Percentiles rank a stretch among this genome's conserved stretches.
phyloP scores from a whole-genome alignment of 2,888 invertebrate species.

The Salticus scenicus region DNA sequence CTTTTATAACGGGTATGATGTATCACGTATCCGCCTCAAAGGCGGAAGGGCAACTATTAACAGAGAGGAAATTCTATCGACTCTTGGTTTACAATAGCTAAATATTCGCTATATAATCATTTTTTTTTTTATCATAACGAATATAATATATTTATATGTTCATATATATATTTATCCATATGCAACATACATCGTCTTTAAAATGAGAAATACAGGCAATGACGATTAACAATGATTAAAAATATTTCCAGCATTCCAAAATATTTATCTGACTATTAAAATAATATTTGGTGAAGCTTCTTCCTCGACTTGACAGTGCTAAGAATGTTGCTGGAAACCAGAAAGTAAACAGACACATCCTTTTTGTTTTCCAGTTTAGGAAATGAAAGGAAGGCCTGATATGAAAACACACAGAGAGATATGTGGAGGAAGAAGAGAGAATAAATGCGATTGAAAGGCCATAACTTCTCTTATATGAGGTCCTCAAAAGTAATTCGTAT shows the following conservation, averaged over 20 bases:
- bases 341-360: slow-evolving; percentile 24
- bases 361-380: not conserved
- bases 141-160: slow-evolving; percentile 36
- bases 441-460: slow-evolving; percentile 57
- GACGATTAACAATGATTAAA: slow-evolving; percentile 61
- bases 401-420: slow-evolving; percentile 46
- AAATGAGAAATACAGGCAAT: slow-evolving; percentile 59
- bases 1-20: not conserved
- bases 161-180: slow-evolving; percentile 55
- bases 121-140: slow-evolving; percentile 36
- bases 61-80: not conserved
- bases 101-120: slow-evolving; percentile 31
- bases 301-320: slow-evolving; percentile 47
- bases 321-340: slow-evolving; percentile 60
- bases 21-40: slow-evolving; percentile 27
- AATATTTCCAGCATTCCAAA: slow-evolving; percentile 61
- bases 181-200: slow-evolving; percentile 41
- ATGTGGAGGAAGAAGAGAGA: slow-evolving; percentile 41
- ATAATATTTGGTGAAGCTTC: slow-evolving; percentile 62
- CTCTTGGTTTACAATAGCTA: slow-evolving; percentile 14
- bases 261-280: slow-evolving; percentile 69
- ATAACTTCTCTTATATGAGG: slow-evolving; percentile 1
- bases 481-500: too few relatives aligned
- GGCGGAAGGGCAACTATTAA: not conserved
- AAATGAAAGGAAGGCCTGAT: not conserved